A percentile compares a stretch with the other conserved stretches of the same genome.
Conservation (phyloP, 2,888 invertebrate species). For the Archaeoteleia sp. region DNA sequence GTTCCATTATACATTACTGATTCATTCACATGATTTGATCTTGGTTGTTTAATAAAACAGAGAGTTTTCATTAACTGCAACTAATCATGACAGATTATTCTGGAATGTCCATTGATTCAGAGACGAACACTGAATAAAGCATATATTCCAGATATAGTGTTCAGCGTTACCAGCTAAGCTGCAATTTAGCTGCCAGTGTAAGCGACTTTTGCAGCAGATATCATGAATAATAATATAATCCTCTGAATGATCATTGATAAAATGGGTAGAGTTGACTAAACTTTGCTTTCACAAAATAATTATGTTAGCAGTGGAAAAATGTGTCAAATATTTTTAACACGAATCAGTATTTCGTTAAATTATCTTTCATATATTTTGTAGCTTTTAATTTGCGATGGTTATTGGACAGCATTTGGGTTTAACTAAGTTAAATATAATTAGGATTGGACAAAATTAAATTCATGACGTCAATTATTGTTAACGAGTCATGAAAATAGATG, state of each 20-base stretch:
- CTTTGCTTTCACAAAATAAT: conserved; percentile 16
- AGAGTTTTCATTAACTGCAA: conserved; percentile 51
- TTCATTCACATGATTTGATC: conserved; percentile 46
- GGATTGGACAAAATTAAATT: no score
- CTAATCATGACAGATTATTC: conserved; percentile 54
- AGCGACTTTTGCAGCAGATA: conserved; percentile 32
- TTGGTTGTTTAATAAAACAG: conserved; percentile 46
- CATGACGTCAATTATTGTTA: no score
- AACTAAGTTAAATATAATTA: no score
- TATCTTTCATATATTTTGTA: no score
- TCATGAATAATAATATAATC: conserved; percentile 34
- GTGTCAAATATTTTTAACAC: neutral
- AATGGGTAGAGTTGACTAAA: conserved; percentile 22
- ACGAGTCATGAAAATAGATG: no score
- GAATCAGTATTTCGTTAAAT: no score
- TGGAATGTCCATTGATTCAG: conserved; percentile 50
- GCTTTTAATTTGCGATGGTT: no score
- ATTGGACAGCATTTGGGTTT: no score
- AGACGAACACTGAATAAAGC: conserved; percentile 50
- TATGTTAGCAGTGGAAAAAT: conserved; percentile 17
- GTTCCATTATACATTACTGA: conserved; percentile 35
- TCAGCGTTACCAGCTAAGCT: conserved; percentile 31
- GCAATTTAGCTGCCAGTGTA: conserved; percentile 47
- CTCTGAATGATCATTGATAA: conserved; percentile 34
- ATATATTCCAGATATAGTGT: conserved; percentile 46